Percentiles rank a stretch among this genome's conserved stretches.
These are phyloP conservation scores for Mythimna impura DNA, from an alignment of 2,888 invertebrate genomes.

Conservation along the genomic window DNA sequence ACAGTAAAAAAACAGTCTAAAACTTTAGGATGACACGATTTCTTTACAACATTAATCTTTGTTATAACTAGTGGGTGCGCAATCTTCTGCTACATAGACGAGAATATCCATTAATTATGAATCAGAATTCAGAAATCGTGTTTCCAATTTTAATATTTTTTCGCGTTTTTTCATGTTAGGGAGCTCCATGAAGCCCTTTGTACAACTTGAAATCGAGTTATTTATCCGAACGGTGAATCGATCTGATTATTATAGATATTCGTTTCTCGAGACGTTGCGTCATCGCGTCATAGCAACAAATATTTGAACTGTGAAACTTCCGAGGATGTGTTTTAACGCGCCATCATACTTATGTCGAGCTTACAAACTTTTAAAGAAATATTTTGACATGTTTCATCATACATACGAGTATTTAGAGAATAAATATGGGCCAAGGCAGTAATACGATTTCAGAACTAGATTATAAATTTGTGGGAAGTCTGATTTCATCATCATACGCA, in stretches of 20 bases:
- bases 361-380: slow-evolving; percentile 40
- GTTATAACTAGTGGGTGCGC: slow-evolving; percentile 8
- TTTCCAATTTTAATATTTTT: slow-evolving; percentile 4
- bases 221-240: slow-evolving; percentile 16
- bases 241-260: slow-evolving; percentile 6
- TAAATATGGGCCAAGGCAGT: slow-evolving; percentile 17
- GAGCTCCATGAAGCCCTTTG: not conserved
- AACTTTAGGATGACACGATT: not conserved
- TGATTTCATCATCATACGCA: not conserved
- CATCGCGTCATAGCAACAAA: slow-evolving; percentile 35
- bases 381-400: slow-evolving; percentile 36
- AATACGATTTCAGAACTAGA: slow-evolving; percentile 2
- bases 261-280: not conserved
- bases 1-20: not conserved
- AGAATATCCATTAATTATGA: slow-evolving; percentile 12
- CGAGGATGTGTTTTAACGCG: slow-evolving; percentile 60
- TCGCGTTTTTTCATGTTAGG: not conserved
- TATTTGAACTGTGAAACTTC: slow-evolving; percentile 36
- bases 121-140: slow-evolving; percentile 12
- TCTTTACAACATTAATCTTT: slow-evolving; percentile 17
- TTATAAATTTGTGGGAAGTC: not conserved
- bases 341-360: slow-evolving; percentile 58
- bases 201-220: slow-evolving; percentile 10
- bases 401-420: slow-evolving; percentile 13
- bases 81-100: not conserved